These are phyloP conservation scores for Phoenoteleia sp. DNA, from an alignment of 2,888 invertebrate species.

Conservation along the genomic window DNA sequence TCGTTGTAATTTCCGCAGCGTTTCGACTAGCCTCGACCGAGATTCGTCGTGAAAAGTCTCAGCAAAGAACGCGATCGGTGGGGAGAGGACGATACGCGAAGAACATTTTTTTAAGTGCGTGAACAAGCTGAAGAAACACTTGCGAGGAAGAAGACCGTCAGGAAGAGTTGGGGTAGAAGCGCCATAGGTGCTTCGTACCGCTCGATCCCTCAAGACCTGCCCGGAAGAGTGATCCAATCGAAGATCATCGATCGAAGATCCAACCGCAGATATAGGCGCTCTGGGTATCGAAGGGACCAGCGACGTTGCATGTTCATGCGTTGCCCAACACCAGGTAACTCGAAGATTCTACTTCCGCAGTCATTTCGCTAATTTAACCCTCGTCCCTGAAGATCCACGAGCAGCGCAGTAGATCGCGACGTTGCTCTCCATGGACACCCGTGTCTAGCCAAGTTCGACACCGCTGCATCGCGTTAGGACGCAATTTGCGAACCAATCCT, in stretches of 20 bases:
- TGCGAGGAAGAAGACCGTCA: not conserved
- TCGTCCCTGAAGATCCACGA: constrained; percentile 40
- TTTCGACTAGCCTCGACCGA: not conserved
- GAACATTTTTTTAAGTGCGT: constrained; percentile 29
- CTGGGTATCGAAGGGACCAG: constrained; percentile 88
- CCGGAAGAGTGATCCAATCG: not conserved
- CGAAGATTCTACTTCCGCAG: constrained; percentile 84
- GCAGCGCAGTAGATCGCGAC: constrained; percentile 9
- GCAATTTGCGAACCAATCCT: constrained; percentile 8
- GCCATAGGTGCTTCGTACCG: too few species aligned
- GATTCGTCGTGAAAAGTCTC: not conserved
- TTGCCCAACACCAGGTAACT: constrained; percentile 89
- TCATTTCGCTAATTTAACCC: constrained; percentile 85
- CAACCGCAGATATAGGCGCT: constrained; percentile 84
- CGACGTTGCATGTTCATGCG: constrained; percentile 90
- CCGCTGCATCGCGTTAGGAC: constrained; percentile 5
- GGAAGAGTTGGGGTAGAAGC: too few species aligned
- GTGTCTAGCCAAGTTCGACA: not conserved
- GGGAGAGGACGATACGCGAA: not conserved
- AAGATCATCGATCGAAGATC: constrained; percentile 18
- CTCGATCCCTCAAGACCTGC: too few species aligned
- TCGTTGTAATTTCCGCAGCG: constrained; percentile 55
- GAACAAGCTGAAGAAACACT: not conserved
- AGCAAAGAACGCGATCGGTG: constrained; percentile 1
- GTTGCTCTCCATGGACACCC: constrained; percentile 24